Percentiles rank a stretch among this genome's conserved stretches.
Conservation (phyloP, 1,140 invertebrate species). For the Chrysopa pallens region DNA sequence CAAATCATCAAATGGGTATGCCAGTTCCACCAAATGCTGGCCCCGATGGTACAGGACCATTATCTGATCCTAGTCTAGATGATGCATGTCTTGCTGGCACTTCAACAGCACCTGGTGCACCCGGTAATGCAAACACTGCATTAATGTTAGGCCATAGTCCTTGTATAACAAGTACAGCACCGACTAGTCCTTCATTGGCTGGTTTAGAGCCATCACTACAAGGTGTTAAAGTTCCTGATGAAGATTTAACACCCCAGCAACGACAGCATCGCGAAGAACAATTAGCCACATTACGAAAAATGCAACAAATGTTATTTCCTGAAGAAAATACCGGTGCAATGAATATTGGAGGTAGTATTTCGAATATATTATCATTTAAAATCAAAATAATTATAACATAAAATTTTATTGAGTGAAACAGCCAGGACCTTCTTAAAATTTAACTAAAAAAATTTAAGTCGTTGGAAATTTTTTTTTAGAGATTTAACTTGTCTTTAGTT, state of each 20-base stretch:
- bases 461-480: too few relatives aligned
- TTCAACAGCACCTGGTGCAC: background rate
- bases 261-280: constrained; percentile 83
- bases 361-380: too few relatives aligned
- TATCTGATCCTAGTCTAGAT: constrained; percentile 18
- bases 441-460: too few relatives aligned
- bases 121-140: constrained; percentile 13
- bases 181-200: constrained; percentile 29
- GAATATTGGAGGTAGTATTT: too few relatives aligned
- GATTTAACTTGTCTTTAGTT: too few relatives aligned
- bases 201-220: constrained; percentile 38
- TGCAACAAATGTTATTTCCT: constrained; percentile 82
- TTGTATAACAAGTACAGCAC: constrained; percentile 21
- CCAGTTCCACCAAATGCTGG: too few relatives aligned
- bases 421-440: too few relatives aligned
- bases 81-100: constrained; percentile 10
- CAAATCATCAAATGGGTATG: too few relatives aligned
- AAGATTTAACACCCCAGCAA: constrained; percentile 92
- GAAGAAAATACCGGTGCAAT: constrained; percentile 34
- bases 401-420: too few relatives aligned
- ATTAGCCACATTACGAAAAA: constrained; percentile 76
- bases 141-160: constrained; percentile 25
- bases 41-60: background rate
- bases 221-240: constrained; percentile 85
- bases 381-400: too few relatives aligned